phyloP scores from a whole-genome alignment of 2,888 invertebrate species.

The Tiliacea citrago region DNA sequence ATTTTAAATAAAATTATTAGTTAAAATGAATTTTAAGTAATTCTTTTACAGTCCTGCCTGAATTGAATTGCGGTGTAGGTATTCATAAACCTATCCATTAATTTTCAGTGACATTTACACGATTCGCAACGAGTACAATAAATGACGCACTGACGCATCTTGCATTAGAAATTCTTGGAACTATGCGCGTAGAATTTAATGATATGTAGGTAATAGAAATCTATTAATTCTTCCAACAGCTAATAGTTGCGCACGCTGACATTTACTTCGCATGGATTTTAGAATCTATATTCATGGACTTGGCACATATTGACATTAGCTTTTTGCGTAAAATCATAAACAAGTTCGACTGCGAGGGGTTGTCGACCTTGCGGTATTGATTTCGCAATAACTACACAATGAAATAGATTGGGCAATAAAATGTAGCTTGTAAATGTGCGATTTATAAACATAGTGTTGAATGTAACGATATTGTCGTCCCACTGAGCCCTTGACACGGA shows the following conservation, averaged over 20 bases:
- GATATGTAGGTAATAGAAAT: slow-evolving; percentile 48
- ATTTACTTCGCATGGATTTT: slow-evolving; percentile 37
- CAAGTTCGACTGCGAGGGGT: slow-evolving; percentile 55
- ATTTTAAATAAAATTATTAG: slow-evolving; percentile 20
- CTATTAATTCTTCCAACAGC: slow-evolving; percentile 33
- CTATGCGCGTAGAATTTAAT: slow-evolving; percentile 53
- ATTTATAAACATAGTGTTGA: slow-evolving; percentile 56
- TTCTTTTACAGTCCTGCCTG: not conserved
- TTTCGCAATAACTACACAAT: slow-evolving; percentile 59
- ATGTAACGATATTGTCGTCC: slow-evolving; percentile 62
- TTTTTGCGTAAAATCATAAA: slow-evolving; percentile 54
- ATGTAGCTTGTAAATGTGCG: slow-evolving; percentile 50
- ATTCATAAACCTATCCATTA: not conserved
- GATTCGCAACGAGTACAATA: slow-evolving; percentile 21
- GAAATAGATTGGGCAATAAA: slow-evolving; percentile 56
- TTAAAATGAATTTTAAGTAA: not conserved
- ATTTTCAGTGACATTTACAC: slow-evolving; percentile 10
- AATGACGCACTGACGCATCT: slow-evolving; percentile 22
- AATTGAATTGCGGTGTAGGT: not conserved
- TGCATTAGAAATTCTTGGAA: slow-evolving; percentile 37
- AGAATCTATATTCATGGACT: slow-evolving; percentile 49
- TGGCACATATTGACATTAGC: slow-evolving; percentile 38
- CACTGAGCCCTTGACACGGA: slow-evolving; percentile 77
- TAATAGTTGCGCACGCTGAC: slow-evolving; percentile 30
- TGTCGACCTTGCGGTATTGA: slow-evolving; percentile 61